phyloP scores from a whole-genome alignment of 2,888 invertebrate species.

The Scaptomyza reducta region DNA sequence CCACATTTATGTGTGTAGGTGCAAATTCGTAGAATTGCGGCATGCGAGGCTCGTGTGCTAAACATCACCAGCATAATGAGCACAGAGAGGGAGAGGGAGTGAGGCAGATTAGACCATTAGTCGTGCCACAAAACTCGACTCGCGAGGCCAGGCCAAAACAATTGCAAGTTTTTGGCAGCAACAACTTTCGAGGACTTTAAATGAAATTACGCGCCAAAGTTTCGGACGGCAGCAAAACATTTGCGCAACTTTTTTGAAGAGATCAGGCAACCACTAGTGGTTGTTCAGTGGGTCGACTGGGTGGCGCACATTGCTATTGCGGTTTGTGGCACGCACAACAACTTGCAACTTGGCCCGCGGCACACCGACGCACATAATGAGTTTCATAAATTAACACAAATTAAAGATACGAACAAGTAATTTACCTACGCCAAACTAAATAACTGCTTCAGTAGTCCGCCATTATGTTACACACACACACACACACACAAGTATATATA shows the following conservation, averaged over 20 bases:
- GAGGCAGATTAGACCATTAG: conserved; percentile 22
- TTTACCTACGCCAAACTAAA: conserved; percentile 49
- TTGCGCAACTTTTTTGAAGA: conserved; percentile 70
- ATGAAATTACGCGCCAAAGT: conserved; percentile 79
- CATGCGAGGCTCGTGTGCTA: conserved; percentile 51
- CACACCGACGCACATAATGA: conserved; percentile 62
- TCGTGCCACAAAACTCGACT: conserved; percentile 63
- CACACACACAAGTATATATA: conserved; percentile 1
- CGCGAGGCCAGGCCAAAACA: conserved; percentile 54
- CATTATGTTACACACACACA: conserved; percentile 22
- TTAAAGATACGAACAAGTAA: conserved; percentile 74
- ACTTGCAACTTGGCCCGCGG: conserved; percentile 42
- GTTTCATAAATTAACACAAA: conserved; percentile 79
- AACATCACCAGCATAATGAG: conserved; percentile 75
- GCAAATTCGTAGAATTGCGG: conserved; percentile 67
- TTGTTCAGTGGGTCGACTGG: not conserved
- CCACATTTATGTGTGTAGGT: conserved; percentile 75
- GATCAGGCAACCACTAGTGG: conserved; percentile 50
- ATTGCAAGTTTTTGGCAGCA: conserved; percentile 64
- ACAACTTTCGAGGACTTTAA: conserved; percentile 79
- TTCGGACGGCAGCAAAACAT: conserved; percentile 47
- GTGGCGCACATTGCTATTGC: conserved; percentile 39
- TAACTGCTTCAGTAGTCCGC: conserved; percentile 20
- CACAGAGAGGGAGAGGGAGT: not conserved
- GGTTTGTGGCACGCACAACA: conserved; percentile 57